A percentile compares a stretch with the other conserved stretches of the same genome.
These are phyloP conservation scores for Falcunculus frontatus DNA, from an alignment of 2,113 vertebrate species.

Conservation along the genomic window DNA sequence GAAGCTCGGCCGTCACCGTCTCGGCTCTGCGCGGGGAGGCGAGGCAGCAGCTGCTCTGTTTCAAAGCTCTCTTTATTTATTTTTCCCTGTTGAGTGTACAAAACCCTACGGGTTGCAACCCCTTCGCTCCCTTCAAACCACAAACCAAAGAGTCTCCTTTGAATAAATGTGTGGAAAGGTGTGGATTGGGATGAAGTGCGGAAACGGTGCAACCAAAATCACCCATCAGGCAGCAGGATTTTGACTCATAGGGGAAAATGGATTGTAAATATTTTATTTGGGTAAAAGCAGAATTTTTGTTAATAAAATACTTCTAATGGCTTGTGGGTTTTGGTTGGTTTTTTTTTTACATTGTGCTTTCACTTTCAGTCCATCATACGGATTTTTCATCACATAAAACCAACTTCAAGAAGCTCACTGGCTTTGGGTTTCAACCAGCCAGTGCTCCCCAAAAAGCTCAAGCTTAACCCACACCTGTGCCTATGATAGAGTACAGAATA, in stretches of 20 bases:
- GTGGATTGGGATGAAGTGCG: accelerated
- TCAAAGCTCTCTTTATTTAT: background rate
- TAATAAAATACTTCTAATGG: background rate
- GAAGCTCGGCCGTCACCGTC: background rate
- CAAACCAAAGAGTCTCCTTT: background rate
- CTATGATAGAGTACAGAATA: background rate
- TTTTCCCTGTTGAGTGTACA: background rate
- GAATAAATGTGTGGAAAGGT: accelerated
- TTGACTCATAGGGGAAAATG: background rate
- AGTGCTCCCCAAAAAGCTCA: background rate
- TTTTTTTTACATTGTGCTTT: background rate
- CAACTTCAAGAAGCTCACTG: accelerated
- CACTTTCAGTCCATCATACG: background rate
- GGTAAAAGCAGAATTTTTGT: background rate
- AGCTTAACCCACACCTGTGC: background rate
- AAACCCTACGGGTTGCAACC: background rate
- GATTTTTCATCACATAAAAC: background rate
- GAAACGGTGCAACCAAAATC: background rate
- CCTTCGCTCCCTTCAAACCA: background rate
- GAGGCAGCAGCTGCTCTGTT: background rate
- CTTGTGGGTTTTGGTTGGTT: background rate
- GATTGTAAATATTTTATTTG: background rate
- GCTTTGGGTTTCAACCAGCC: background rate
- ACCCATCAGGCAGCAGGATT: background rate
- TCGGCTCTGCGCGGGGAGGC: background rate